These are phyloP conservation scores for Pantherophis alleghaniensis DNA, from an alignment of 2,797 vertebrate genomes.

Conservation along the genomic window DNA sequence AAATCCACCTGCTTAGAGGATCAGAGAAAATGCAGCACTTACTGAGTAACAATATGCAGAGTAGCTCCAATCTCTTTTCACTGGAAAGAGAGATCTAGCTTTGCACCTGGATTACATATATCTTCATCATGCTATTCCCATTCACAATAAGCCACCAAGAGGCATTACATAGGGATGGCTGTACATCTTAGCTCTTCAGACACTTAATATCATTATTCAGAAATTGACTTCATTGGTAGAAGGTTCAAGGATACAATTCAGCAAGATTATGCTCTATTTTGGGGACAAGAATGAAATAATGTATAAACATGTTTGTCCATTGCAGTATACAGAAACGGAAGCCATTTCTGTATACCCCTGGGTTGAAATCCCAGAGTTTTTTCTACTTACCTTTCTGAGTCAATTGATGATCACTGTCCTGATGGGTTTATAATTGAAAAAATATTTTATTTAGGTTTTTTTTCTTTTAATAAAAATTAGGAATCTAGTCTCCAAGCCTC, in stretches of 20 bases:
- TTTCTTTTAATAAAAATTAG: neutral
- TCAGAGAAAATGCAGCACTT: neutral
- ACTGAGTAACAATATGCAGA: neutral
- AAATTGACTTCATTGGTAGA: neutral
- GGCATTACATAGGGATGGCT: neutral
- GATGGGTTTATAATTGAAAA: neutral
- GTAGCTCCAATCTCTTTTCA: neutral
- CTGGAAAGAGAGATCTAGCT: constrained; percentile 26
- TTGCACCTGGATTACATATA: neutral
- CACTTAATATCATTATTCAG: neutral
- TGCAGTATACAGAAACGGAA: neutral
- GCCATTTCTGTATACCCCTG: neutral
- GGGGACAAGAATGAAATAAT: neutral
- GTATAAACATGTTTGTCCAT: neutral
- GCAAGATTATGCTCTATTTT: neutral
- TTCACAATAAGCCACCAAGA: neutral
- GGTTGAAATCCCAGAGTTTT: neutral
- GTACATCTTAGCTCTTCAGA: neutral
- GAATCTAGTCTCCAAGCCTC: neutral
- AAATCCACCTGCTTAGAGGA: neutral
- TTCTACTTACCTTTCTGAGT: neutral
- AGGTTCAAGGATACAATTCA: neutral
- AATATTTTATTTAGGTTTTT: neutral
- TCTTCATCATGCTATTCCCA: neutral
- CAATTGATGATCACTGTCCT: neutral